Conservation (phyloP, 2,113 vertebrate genomes). For the Picathartes gymnocephalus region DNA sequence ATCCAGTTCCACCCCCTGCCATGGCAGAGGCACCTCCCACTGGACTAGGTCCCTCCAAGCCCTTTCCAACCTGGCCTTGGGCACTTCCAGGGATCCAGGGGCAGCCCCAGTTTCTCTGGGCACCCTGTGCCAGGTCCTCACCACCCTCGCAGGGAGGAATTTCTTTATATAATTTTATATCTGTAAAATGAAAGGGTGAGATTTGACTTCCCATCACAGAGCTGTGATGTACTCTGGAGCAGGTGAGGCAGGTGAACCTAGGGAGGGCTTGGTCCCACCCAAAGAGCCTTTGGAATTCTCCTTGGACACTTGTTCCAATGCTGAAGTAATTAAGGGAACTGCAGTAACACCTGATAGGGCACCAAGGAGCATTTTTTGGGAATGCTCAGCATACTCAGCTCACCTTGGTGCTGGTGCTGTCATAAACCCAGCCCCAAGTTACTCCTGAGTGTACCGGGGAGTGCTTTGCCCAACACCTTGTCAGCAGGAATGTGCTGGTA, state of each 20-base stretch:
- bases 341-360: fast-evolving
- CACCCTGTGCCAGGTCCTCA: background rate
- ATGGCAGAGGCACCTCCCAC: background rate
- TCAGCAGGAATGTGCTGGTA: background rate
- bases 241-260: background rate
- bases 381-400: fast-evolving
- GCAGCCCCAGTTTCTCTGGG: background rate
- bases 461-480: fast-evolving
- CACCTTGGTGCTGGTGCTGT: background rate
- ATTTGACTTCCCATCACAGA: fast-evolving
- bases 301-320: fast-evolving
- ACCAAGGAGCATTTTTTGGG: background rate
- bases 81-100: background rate
- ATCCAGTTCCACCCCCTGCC: background rate
- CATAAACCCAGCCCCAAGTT: background rate
- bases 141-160: background rate
- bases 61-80: background rate
- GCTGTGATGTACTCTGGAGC: fast-evolving
- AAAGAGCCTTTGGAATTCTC: fast-evolving
- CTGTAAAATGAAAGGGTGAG: background rate
- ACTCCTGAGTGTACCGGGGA: background rate
- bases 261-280: background rate
- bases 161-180: background rate
- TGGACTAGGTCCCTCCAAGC: fast-evolving
- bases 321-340: background rate